Evolutionary conservation across 2,888 invertebrate species (phyloP).

Genomic region (Spisula subtruncata): DNA sequence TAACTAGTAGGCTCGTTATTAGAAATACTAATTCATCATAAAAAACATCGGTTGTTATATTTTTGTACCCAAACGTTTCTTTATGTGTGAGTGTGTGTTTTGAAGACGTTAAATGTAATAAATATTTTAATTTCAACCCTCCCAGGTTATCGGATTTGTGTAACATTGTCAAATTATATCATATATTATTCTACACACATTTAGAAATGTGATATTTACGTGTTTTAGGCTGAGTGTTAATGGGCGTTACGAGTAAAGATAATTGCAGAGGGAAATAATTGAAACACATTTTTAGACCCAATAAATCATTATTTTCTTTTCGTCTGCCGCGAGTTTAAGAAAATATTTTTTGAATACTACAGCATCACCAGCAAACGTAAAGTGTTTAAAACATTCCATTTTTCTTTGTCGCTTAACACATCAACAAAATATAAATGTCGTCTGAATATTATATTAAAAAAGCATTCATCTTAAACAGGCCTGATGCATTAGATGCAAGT

Average conservation of each 20-base stretch:
- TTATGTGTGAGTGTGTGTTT: too few species aligned
- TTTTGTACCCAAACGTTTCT: background rate
- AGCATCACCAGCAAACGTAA: background rate
- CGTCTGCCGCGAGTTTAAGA: slow-evolving; percentile 6
- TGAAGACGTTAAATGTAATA: background rate
- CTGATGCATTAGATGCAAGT: background rate
- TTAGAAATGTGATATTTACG: slow-evolving; percentile 1
- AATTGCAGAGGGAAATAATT: background rate
- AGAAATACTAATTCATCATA: too few species aligned
- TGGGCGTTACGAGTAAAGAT: background rate
- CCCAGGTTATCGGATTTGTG: background rate
- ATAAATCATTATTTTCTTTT: slow-evolving; percentile 23
- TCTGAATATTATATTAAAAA: background rate
- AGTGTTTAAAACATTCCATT: background rate
- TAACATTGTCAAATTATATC: background rate
- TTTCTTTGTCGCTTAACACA: slow-evolving; percentile 23
- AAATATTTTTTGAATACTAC: background rate
- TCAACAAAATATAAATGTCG: background rate
- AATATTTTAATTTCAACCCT: slow-evolving; percentile 8
- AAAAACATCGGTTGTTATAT: too few species aligned
- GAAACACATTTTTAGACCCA: background rate
- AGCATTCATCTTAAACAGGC: background rate
- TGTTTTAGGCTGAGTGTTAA: background rate
- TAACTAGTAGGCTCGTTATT: too few species aligned
- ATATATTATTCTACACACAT: background rate